Evolutionary conservation across 1,140 invertebrate genomes (phyloP), one percentile per base, ranked within the genome.

Genomic region (Zeugodacus cucurbitae): DNA sequence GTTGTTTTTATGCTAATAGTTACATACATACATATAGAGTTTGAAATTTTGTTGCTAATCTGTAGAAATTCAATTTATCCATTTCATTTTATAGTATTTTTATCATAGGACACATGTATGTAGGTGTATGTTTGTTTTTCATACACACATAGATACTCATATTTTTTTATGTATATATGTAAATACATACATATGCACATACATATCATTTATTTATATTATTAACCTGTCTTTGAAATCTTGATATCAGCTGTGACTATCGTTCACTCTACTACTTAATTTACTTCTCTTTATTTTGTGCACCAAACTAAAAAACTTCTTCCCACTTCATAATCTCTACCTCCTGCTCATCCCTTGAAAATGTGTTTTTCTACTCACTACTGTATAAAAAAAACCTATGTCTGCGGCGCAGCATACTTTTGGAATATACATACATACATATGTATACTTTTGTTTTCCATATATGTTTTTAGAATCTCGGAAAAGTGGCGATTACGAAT

Each of bases 391-490:
- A 82, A 82, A 82, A 82, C 34, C n/a, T 82, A 82, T 82, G 74
- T 48, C 74, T 82, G 74, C 37, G 41, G 41, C 74, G 74, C 74
- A 82, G 74, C 74, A 82, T 82, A 82, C 74, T 82, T 82, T 82
- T 82, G 74, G 74, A 82, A 82, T 82, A 82, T 82, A 48, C 74
- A 82, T 82, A 82, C 74, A 48, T 82, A 82, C 74, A 82, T 14
- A 82, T 82, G 74, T 82, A 82, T 82, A 82, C 74, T 82, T 82
- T 82, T 82, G 74, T 82, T 82, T 82, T 82, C 41, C 74, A 82
- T 82, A 82, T 82, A 82, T 82, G 74, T 82, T 82, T 82, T 82
- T 82, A 82, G 74, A 82, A 82, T 20, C 74, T 48, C n/a, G 1
- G 74, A 44, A 82, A 82, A 82, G 74, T 82, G n/a, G n/a, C 41